Base-by-base conservation (phyloP, 1,140 invertebrate species). In the Plectrocnemia conspersa region DNA sequence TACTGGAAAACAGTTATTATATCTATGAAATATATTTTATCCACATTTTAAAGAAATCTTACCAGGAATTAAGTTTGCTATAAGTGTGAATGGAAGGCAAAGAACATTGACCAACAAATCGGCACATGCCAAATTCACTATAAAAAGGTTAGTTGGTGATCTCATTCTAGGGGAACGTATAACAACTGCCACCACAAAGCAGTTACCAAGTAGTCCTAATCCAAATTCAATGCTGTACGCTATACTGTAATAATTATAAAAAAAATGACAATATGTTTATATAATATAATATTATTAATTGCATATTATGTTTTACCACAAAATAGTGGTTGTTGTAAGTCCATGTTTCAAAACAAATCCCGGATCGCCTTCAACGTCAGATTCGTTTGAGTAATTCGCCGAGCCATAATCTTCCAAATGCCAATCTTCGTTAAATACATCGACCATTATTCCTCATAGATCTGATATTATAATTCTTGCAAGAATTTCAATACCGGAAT, bases 31-130 rank as follows among this genome's bases (percentile, higher is more conserved):
- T n/a, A n/a, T n/a, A n/a, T n/a, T n/a, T n/a, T n/a, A n/a, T n/a
- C n/a, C n/a, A n/a, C n/a, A n/a, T n/a, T n/a, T n/a, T n/a, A n/a
- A n/a, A n/a, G n/a, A n/a, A n/a, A n/a, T n/a, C 76, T 75, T 66
- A 80, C 78, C 76, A 57, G 67, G 66, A 24, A 77, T 71, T 7
- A 83, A 67, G 64, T 82, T 81, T 27, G 75, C 72, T 13, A 82
- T 64, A 3, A 84, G 70, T 0, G 79, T 82, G 35, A 79, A 75
- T 0, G 82, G 81, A 9, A 84, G 70, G 64, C 81, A 83, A 56
- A 82, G 77, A 10, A 81, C 63, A 44, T 82, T 72, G 24, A 84
- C 81, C 1, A 83, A 68, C 3, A 84, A 71, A 63, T 82, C 80
- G 11, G 80, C 79, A 35, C 78, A 64, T 9, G 74, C 74, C 16